Evolutionary conservation across 2,113 vertebrate species (phyloP).

Genomic region (Phyllostomus hastatus): DNA sequence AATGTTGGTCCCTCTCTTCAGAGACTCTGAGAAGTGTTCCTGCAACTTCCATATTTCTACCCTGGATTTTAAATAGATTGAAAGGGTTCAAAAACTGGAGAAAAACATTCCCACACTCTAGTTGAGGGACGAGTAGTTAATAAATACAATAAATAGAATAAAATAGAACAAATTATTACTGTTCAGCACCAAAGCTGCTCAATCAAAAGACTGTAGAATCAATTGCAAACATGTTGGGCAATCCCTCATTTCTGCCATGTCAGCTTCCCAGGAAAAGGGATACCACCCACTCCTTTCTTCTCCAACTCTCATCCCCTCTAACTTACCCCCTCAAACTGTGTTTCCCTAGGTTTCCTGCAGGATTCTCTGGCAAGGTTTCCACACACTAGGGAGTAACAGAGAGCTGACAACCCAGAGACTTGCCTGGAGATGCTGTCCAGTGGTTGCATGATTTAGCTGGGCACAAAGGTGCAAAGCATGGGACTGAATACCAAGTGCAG

Average conservation of each 20-base stretch:
- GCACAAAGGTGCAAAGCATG: neutral
- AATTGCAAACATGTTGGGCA: neutral
- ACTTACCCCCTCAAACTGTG: neutral
- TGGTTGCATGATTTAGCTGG: neutral
- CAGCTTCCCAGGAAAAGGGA: neutral
- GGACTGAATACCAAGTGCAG: neutral
- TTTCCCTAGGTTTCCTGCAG: neutral
- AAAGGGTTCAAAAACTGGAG: neutral
- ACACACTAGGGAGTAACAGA: neutral
- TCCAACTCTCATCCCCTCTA: neutral
- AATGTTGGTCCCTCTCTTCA: neutral
- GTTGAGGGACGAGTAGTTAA: neutral
- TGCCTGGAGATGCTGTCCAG: neutral
- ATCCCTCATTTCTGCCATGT: neutral
- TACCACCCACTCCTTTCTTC: neutral
- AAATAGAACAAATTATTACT: neutral
- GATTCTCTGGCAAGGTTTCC: neutral
- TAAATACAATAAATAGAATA: neutral
- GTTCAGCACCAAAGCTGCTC: neutral
- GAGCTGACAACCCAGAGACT: neutral
- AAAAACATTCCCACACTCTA: neutral
- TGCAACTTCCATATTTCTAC: neutral
- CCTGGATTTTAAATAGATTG: neutral
- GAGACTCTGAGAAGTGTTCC: neutral
- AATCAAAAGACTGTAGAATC: neutral